A percentile compares a stretch with the other conserved stretches of the same genome.
These are phyloP conservation scores for Rhodeus uyekii DNA, from an alignment of 2,797 vertebrate species.

Conservation along the genomic window DNA sequence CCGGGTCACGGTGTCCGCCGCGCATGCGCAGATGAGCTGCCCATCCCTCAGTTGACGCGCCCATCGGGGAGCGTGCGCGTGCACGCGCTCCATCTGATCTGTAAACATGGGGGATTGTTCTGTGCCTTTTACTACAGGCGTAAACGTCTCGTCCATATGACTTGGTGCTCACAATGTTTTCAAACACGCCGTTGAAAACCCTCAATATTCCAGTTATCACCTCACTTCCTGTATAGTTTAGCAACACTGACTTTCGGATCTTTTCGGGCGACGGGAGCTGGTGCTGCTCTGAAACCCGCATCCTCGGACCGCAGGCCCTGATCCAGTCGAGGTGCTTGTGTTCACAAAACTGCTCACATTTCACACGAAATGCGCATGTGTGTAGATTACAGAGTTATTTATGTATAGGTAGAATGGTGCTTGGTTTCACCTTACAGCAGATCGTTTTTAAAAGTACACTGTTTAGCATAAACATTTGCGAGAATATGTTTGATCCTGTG, in stretches of 20 bases:
- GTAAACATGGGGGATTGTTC: background rate
- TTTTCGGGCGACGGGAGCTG: conserved; percentile 21
- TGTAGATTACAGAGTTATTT: background rate
- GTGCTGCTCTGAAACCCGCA: background rate
- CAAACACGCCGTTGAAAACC: conserved; percentile 28
- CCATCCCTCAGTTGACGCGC: conserved; percentile 33
- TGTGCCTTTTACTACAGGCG: background rate
- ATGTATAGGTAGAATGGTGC: background rate
- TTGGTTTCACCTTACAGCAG: background rate
- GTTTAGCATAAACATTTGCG: background rate
- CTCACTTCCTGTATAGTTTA: conserved; percentile 59
- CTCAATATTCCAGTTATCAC: conserved; percentile 36
- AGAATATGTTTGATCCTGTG: background rate
- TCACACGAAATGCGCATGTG: background rate
- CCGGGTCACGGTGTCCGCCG: background rate
- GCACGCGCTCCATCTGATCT: conserved; percentile 24
- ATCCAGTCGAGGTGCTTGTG: conserved; percentile 36
- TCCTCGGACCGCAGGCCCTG: conserved; percentile 31
- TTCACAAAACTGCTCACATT: background rate
- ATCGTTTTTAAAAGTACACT: background rate
- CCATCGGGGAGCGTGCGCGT: background rate
- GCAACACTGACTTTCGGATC: conserved; percentile 43
- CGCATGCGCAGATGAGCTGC: conserved; percentile 15
- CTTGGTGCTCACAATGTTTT: conserved; percentile 10
- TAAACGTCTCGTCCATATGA: background rate